These are phyloP conservation scores for Leptopilina clavipes DNA, from an alignment of 1,140 invertebrate species.

Conservation along the genomic window DNA sequence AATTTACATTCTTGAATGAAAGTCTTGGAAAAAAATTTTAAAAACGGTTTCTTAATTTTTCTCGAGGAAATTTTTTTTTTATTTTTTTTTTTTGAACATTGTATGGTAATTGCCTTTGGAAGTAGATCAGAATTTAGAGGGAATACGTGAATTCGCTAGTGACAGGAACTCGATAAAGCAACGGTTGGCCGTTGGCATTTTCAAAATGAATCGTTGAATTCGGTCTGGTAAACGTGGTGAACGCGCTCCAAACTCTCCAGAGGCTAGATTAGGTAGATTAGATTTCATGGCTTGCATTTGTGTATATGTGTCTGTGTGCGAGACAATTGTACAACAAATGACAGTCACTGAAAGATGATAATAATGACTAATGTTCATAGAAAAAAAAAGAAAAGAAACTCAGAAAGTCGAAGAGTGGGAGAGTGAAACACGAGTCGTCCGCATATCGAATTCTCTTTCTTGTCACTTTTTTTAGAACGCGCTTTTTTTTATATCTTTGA, in stretches of 20 bases:
- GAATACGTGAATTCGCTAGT: background rate
- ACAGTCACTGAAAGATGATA: slow-evolving; percentile 12
- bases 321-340: background rate
- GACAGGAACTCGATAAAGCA: slow-evolving; percentile 24
- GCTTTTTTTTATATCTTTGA: background rate
- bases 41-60: background rate
- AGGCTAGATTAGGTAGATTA: slow-evolving; percentile 22
- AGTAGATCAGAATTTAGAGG: background rate
- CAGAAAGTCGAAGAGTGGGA: background rate
- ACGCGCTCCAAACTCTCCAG: slow-evolving; percentile 10
- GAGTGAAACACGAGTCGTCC: slow-evolving; percentile 18
- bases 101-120: slow-evolving; percentile 11
- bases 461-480: background rate
- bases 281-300: slow-evolving; percentile 12
- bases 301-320: background rate
- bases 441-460: slow-evolving; percentile 10
- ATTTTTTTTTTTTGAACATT: background rate
- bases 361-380: slow-evolving; percentile 33
- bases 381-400: slow-evolving; percentile 20
- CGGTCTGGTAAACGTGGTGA: slow-evolving; percentile 5
- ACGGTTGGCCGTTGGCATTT: background rate
- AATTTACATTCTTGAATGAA: background rate
- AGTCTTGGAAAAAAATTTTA: no score
- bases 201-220: slow-evolving; percentile 10
- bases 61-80: background rate